Evolutionary conservation across 2,113 vertebrate species (phyloP).

Genomic region (Ceratotherium simum): DNA sequence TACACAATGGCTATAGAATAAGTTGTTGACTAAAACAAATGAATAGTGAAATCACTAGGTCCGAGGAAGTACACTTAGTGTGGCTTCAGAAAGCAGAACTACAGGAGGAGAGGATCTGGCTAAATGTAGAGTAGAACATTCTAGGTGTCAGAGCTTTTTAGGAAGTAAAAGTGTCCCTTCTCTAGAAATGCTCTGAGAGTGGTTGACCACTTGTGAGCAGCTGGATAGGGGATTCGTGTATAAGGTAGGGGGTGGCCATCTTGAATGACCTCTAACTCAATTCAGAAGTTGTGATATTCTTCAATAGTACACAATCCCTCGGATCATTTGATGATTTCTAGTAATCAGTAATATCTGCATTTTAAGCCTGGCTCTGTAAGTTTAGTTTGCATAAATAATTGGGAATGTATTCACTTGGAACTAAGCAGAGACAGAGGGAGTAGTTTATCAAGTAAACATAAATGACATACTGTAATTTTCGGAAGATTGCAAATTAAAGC

Average conservation of each 20-base stretch:
- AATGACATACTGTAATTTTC: background rate
- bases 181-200: background rate
- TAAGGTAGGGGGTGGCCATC: background rate
- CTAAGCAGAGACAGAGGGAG: background rate
- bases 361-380: background rate
- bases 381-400: conserved; percentile 12
- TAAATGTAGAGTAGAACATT: background rate
- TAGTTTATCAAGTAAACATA: background rate
- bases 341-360: background rate
- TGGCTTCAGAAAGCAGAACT: background rate
- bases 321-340: background rate
- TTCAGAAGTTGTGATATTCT: background rate
- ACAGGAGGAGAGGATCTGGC: background rate
- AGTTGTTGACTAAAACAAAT: background rate
- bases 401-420: background rate
- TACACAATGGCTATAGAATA: background rate
- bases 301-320: background rate
- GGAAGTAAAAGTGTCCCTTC: background rate
- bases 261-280: background rate
- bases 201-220: background rate
- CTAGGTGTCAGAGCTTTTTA: background rate
- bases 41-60: background rate
- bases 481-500: background rate
- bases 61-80: background rate
- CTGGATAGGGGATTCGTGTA: background rate